Evolutionary conservation across 2,888 invertebrate species (phyloP).

Genomic region (Pachymerium ferrugineum): DNA sequence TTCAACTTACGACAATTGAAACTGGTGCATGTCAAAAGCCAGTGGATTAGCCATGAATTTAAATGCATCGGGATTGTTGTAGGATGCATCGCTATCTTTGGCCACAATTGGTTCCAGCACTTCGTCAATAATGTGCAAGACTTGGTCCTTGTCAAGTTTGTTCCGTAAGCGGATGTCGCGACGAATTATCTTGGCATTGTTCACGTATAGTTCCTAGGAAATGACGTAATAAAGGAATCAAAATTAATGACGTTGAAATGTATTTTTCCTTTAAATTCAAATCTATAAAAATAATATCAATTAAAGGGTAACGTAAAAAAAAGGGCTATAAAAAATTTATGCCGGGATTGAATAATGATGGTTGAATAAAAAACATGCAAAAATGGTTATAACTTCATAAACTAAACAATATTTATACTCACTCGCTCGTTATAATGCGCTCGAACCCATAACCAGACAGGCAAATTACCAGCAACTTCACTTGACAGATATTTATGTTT

Average conservation of each 20-base stretch:
- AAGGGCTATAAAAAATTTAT: too few species aligned
- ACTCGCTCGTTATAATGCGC: constrained; percentile 59
- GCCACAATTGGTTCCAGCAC: constrained; percentile 68
- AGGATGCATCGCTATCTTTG: constrained; percentile 34
- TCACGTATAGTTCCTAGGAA: constrained; percentile 57
- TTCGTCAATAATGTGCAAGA: constrained; percentile 81
- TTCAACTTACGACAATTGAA: constrained; percentile 28
- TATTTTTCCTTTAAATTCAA: too few species aligned
- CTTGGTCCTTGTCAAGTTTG: constrained; percentile 46
- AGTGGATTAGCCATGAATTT: constrained; percentile 38
- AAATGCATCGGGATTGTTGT: constrained; percentile 38
- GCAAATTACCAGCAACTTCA: constrained; percentile 76
- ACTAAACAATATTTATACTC: background rate
- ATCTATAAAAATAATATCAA: too few species aligned
- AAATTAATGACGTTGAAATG: too few species aligned
- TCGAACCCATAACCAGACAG: constrained; percentile 71
- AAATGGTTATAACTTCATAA: too few species aligned
- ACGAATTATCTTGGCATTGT: constrained; percentile 73
- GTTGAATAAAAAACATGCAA: too few species aligned
- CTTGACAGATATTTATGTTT: constrained; percentile 55
- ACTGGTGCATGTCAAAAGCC: constrained; percentile 33
- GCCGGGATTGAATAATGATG: too few species aligned
- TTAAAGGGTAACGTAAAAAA: too few species aligned
- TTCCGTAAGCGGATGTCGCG: constrained; percentile 44
- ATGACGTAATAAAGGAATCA: too few species aligned